Evolutionary conservation across 2,113 vertebrate genomes (phyloP), one percentile per base, ranked within the genome.

Genomic region (Stegastes partitus): DNA sequence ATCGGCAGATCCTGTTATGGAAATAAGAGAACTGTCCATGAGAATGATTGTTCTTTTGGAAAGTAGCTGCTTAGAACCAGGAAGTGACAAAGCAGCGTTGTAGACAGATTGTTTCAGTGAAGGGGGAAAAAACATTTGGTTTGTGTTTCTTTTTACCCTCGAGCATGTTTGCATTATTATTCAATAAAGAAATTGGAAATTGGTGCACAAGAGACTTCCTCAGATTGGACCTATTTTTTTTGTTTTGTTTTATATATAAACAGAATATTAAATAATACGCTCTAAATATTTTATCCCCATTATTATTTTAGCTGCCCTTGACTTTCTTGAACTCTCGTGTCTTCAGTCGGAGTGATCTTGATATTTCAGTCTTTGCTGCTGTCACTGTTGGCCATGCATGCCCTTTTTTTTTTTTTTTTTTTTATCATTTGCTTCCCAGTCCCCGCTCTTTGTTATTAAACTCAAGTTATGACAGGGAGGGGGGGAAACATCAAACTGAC

Each of bases 61-160:
- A 87, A 85, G 76, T 39, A 49, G 63, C 71, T 65, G 42, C 69
- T 77, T 77, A 55, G 67, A 72, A 62, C 12, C 50, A 74, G 44
- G 66, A 82, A 68, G 49, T 58, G 56, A 37, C 72, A 75, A 55
- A 16, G 16, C n/a, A 44, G 37, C 54, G 51, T 59, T 53, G 49
- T 55, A 51, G 57, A 74, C 58, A 42, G 34, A 57, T 68, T 53
- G 12, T 61, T 74, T 79, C 57, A 72, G 77, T 90, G 83, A 76
- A 91, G 90, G n/a, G 37, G 67, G 47, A 31, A 28, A 57, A 84
- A 80, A 67, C 71, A 79, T 81, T 78, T 76, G 72, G 75, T 92
- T 87, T 84, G 79, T 90, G 79, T 83, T 87, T 78, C 81, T 19
- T 81, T 87, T 49, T 1, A 89, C 93, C 92, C 84, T 89, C 58